A percentile compares a stretch with the other conserved stretches of the same genome.
phyloP scores from a whole-genome alignment of 2,797 vertebrate genomes.

The Thamnophis elegans region DNA sequence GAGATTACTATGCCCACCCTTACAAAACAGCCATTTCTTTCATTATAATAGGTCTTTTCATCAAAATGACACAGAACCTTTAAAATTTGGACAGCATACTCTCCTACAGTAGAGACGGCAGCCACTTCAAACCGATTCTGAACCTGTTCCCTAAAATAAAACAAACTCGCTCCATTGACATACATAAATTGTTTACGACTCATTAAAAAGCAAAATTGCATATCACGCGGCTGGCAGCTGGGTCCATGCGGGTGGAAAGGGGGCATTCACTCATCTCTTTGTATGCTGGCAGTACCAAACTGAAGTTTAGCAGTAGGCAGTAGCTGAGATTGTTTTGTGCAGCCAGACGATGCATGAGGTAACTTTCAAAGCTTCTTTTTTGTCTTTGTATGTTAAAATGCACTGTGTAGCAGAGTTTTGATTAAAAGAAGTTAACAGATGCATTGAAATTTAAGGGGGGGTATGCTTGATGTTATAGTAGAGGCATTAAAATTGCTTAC shows the following conservation, averaged over 20 bases:
- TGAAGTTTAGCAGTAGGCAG: constrained; percentile 75
- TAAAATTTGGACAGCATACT: constrained; percentile 68
- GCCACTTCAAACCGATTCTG: constrained; percentile 64
- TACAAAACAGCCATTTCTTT: constrained; percentile 76
- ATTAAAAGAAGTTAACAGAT: constrained; percentile 60
- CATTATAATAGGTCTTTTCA: constrained; percentile 74
- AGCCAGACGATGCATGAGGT: constrained; percentile 77
- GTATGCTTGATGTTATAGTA: constrained; percentile 36
- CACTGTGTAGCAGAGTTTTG: constrained; percentile 64
- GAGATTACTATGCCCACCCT: constrained; percentile 68
- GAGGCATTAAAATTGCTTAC: constrained; percentile 58
- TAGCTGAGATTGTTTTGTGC: constrained; percentile 72
- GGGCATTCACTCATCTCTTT: constrained; percentile 79
- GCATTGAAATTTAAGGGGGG: constrained; percentile 31
- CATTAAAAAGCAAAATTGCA: constrained; percentile 83
- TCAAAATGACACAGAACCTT: constrained; percentile 68
- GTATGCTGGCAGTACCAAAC: constrained; percentile 76
- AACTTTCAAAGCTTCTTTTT: constrained; percentile 78
- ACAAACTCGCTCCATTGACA: constrained; percentile 77
- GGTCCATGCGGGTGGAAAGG: constrained; percentile 72
- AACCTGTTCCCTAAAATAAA: constrained; percentile 72
- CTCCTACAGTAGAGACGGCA: constrained; percentile 60
- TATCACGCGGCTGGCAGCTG: constrained; percentile 76
- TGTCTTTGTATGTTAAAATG: constrained; percentile 72
- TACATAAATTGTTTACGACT: constrained; percentile 81